Evolutionary conservation across 92 coral and sea anemone genomes (phyloP).

Genomic region (Paramuricea clavata): DNA sequence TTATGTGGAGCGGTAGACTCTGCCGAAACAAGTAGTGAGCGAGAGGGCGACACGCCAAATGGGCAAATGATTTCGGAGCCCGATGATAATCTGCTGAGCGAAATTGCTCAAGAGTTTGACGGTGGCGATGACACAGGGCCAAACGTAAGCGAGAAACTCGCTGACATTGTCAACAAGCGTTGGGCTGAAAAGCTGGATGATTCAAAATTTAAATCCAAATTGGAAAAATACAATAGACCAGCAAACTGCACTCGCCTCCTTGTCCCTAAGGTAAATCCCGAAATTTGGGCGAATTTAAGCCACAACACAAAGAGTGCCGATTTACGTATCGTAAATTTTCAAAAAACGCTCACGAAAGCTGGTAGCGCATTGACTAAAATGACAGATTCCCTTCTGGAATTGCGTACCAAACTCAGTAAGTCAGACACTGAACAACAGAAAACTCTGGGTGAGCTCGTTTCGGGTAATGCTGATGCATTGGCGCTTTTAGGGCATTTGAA

Average conservation of each 20-base stretch:
- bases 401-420: neutral
- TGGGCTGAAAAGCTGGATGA: constrained; percentile 2
- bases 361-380: neutral
- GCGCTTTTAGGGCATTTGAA: neutral
- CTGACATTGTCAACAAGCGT: constrained; percentile 56
- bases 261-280: constrained; percentile 9
- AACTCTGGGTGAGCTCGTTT: neutral
- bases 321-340: constrained; percentile 35
- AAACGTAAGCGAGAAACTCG: constrained; percentile 50
- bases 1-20: too few relatives aligned
- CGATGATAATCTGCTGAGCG: constrained; percentile 9
- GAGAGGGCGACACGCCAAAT: neutral
- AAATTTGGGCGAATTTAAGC: constrained; percentile 19
- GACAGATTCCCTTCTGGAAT: neutral
- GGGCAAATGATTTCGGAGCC: neutral
- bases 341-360: constrained; percentile 13
- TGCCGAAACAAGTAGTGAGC: too few relatives aligned
- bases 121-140: constrained; percentile 49
- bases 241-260: neutral
- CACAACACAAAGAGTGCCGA: neutral
- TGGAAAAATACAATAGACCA: constrained; percentile 65
- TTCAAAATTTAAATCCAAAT: constrained; percentile 46
- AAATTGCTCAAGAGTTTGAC: constrained; percentile 54
- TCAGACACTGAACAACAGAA: constrained; percentile 19
- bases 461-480: constrained; percentile 16